Conservation (phyloP, 2,797 vertebrate species). For the Nothura maculosa region DNA sequence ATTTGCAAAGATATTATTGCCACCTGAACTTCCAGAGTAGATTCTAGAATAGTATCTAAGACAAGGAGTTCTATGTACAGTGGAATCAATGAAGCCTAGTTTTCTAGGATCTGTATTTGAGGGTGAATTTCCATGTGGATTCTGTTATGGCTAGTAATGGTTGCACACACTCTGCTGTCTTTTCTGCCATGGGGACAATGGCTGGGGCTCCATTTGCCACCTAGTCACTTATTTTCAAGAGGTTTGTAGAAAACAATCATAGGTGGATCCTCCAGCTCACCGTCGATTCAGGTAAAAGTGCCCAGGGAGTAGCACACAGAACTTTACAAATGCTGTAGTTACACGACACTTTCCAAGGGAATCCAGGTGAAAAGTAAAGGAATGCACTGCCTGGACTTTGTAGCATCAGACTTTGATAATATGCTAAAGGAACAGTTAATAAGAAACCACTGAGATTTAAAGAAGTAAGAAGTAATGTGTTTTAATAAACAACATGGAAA, state of each 20-base stretch:
- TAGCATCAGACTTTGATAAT: conserved; percentile 49
- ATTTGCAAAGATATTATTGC: background rate
- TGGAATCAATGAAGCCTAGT: background rate
- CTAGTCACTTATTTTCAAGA: background rate
- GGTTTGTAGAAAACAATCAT: background rate
- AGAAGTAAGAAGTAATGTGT: conserved; percentile 44
- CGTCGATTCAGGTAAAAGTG: background rate
- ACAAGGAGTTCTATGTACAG: background rate
- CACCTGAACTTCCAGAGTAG: conserved; percentile 2
- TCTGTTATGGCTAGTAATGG: background rate
- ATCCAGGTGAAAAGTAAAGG: conserved; percentile 32
- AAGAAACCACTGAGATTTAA: conserved; percentile 48
- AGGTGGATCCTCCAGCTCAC: background rate
- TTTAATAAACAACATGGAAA: conserved; percentile 50
- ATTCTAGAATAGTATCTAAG: background rate
- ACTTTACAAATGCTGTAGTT: background rate
- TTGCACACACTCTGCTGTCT: background rate
- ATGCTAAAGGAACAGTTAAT: conserved; percentile 42
- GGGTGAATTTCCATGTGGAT: background rate
- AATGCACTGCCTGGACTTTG: conserved; percentile 41
- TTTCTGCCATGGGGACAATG: background rate
- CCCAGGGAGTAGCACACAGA: background rate
- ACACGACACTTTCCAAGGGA: background rate
- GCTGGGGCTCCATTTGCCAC: background rate
- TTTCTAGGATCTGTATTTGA: background rate